Conservation (phyloP, 2,113 vertebrate species). For the Erpornis zantholeuca region DNA sequence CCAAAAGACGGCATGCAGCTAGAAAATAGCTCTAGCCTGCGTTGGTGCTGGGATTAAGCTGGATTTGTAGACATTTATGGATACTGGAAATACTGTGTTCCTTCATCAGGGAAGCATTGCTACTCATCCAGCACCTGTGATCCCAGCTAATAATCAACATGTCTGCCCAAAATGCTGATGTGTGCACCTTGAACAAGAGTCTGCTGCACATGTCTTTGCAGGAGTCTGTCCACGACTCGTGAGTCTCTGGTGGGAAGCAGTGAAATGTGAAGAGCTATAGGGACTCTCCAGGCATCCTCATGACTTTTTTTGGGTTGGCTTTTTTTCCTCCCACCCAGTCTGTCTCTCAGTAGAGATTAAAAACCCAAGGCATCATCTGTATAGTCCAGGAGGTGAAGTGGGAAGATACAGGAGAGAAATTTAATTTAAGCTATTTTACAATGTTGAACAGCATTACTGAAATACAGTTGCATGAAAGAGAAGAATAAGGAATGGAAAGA, state of each 20-base stretch:
- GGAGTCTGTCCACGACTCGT: rapidly evolving
- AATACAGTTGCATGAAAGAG: not conserved
- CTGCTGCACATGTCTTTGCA: not conserved
- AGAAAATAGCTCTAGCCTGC: not conserved
- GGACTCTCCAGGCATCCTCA: not conserved
- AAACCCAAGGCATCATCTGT: not conserved
- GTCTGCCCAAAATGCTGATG: not conserved
- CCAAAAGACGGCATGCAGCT: not conserved
- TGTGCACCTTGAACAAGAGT: not conserved
- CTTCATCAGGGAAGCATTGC: not conserved
- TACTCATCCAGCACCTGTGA: not conserved
- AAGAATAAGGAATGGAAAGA: not conserved
- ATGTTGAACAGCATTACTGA: not conserved
- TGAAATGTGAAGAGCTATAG: not conserved
- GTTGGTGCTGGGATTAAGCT: not conserved
- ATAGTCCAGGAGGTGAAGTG: not conserved
- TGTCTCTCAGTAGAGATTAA: not conserved
- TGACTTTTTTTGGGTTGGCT: not conserved
- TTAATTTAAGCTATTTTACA: not conserved
- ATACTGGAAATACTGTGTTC: not conserved
- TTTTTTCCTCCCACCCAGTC: not conserved
- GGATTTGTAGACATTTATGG: not conserved
- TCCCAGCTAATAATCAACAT: not conserved
- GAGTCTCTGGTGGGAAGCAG: not conserved
- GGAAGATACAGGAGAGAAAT: not conserved